Evolutionary conservation across 1,140 invertebrate species (phyloP).

Genomic region (Eufriesea mexicana): DNA sequence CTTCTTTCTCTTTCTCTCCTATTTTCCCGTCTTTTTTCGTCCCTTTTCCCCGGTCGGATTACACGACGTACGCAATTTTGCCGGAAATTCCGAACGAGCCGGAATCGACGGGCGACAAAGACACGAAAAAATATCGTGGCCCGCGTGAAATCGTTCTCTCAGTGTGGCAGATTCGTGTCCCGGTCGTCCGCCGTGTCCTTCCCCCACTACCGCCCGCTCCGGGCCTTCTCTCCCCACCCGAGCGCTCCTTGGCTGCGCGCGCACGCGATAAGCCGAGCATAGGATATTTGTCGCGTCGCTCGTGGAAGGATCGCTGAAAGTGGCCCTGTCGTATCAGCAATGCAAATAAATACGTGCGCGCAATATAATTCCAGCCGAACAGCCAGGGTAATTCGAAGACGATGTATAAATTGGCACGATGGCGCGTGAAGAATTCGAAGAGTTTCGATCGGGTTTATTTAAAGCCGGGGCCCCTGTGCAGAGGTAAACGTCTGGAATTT

Average conservation of each 20-base stretch:
- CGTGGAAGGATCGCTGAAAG: not conserved
- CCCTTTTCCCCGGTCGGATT: not conserved
- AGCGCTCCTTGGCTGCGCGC: too few species aligned
- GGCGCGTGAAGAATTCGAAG: constrained; percentile 42
- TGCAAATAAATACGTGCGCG: constrained; percentile 59
- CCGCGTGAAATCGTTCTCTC: not conserved
- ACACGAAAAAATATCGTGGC: constrained; percentile 2
- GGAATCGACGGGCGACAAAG: not conserved
- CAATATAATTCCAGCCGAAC: constrained; percentile 46
- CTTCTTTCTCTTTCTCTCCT: too few species aligned
- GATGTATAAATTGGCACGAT: constrained; percentile 48
- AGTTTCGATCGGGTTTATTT: constrained; percentile 23
- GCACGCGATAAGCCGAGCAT: too few species aligned
- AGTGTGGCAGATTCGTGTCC: not conserved
- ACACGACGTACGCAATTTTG: not conserved
- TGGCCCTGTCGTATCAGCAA: constrained; percentile 38
- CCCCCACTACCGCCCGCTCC: too few species aligned
- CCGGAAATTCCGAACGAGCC: not conserved
- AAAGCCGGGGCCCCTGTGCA: not conserved
- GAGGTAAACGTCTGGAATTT: not conserved
- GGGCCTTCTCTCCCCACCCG: not conserved
- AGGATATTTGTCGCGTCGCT: constrained; percentile 37
- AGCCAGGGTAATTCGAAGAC: constrained; percentile 34
- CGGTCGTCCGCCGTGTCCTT: not conserved
- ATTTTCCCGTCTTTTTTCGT: too few species aligned